These are phyloP conservation scores for Sebastes cheni DNA, from an alignment of 2,797 vertebrate species.

Conservation along the genomic window DNA sequence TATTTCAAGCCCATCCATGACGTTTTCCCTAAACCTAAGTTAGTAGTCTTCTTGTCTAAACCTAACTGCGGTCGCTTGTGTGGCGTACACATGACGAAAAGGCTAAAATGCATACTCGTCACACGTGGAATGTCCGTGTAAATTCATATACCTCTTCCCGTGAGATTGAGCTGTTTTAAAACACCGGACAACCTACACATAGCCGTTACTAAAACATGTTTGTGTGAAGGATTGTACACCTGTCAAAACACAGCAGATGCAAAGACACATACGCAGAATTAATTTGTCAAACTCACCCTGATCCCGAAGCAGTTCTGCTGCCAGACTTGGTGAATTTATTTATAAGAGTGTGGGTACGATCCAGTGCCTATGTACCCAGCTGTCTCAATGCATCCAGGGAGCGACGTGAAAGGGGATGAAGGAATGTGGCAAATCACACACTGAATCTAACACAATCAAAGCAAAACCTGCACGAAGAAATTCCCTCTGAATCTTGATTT, in stretches of 20 bases:
- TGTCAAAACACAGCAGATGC: background rate
- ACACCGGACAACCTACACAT: background rate
- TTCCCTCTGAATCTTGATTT: slow-evolving; percentile 6
- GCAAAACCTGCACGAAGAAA: slow-evolving; percentile 22
- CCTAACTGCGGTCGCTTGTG: no score
- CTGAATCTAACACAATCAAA: slow-evolving; percentile 47
- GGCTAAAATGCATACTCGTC: no score
- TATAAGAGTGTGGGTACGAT: slow-evolving; percentile 2
- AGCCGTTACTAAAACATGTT: background rate
- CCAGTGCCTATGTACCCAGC: slow-evolving; percentile 9
- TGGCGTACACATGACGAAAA: no score
- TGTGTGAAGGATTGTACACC: background rate
- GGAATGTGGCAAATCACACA: slow-evolving; percentile 26
- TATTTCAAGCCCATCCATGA: no score
- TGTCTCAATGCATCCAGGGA: slow-evolving; percentile 10
- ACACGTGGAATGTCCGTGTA: no score
- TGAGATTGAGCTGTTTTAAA: background rate
- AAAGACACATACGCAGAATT: slow-evolving; percentile 17
- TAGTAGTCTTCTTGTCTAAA: no score
- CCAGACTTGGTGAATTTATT: slow-evolving; percentile 17
- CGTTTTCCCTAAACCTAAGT: no score
- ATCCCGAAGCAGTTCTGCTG: slow-evolving; percentile 26
- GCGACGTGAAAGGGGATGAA: slow-evolving; percentile 12
- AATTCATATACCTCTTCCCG: no score
- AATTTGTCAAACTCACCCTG: slow-evolving; percentile 18